These are phyloP conservation scores for Marisa cornuarietis DNA, from an alignment of 1,140 invertebrate species.

Conservation along the genomic window DNA sequence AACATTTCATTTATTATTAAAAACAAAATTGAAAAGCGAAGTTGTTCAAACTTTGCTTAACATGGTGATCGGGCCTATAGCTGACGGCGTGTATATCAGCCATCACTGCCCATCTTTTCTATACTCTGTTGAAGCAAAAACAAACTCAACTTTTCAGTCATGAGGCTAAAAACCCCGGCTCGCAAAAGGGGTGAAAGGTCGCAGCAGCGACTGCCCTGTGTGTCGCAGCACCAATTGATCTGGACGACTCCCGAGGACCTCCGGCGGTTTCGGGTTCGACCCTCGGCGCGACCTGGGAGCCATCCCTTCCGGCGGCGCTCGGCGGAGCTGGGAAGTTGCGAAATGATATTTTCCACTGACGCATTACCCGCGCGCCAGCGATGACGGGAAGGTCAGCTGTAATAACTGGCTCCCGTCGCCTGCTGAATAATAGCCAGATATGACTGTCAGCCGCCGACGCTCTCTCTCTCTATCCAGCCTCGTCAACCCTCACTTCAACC, in stretches of 20 bases:
- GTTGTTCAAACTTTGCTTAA: no score
- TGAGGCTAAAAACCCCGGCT: no score
- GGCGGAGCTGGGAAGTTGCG: neutral
- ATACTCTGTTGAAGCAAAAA: no score
- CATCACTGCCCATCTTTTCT: no score
- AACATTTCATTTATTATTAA: no score
- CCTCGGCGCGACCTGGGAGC: neutral
- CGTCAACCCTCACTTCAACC: neutral
- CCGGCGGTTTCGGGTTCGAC: conserved; percentile 2
- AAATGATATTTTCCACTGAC: conserved; percentile 10
- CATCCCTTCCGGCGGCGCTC: neutral
- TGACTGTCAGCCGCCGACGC: neutral
- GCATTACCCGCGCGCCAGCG: conserved; percentile 4
- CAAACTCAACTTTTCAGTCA: no score
- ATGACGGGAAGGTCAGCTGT: conserved; percentile 17
- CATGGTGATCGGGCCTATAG: no score
- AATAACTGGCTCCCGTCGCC: conserved; percentile 9
- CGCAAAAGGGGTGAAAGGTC: neutral
- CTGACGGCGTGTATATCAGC: no score
- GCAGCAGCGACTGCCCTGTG: neutral
- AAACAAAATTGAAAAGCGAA: no score
- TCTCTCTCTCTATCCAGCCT: neutral
- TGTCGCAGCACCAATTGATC: conserved; percentile 5
- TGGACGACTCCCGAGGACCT: neutral
- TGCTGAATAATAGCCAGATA: neutral